phyloP scores from a whole-genome alignment of 2,797 vertebrate genomes.

The Gadopsis marmoratus region DNA sequence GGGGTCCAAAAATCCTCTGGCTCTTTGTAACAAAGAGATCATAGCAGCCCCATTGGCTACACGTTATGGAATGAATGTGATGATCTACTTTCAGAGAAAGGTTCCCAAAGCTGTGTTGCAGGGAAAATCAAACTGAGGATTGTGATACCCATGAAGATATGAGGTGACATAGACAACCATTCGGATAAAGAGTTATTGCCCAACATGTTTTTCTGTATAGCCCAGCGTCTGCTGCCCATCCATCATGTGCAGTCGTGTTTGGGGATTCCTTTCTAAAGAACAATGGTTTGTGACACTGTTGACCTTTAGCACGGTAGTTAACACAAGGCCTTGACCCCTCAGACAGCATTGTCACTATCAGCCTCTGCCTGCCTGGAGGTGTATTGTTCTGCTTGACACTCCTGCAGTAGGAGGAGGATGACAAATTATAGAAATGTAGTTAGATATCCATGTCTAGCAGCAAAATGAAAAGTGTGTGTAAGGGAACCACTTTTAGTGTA shows the following conservation, averaged over 20 bases:
- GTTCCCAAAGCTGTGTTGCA: not conserved
- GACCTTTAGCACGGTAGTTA: conserved; percentile 57
- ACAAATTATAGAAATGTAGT: not conserved
- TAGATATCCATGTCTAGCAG: not conserved
- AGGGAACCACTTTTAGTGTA: not conserved
- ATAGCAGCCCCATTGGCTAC: not conserved
- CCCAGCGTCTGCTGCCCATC: not conserved
- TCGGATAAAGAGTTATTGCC: not conserved
- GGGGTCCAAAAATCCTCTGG: conserved; percentile 12
- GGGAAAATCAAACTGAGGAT: not conserved
- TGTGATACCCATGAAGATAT: not conserved
- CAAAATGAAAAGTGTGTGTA: not conserved
- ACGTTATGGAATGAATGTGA: not conserved
- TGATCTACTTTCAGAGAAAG: not conserved
- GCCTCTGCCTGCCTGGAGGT: conserved; percentile 37
- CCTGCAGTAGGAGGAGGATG: conserved; percentile 8
- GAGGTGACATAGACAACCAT: not conserved
- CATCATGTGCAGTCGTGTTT: conserved; percentile 30
- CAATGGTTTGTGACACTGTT: conserved; percentile 47
- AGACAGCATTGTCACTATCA: conserved; percentile 45
- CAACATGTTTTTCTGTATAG: not conserved
- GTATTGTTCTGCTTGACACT: conserved; percentile 23
- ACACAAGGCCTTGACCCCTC: conserved; percentile 60
- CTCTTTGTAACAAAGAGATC: conserved; percentile 27
- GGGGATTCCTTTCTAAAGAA: conserved; percentile 14